phyloP scores from a whole-genome alignment of 2,888 invertebrate species.

The Polyploca ridens region DNA sequence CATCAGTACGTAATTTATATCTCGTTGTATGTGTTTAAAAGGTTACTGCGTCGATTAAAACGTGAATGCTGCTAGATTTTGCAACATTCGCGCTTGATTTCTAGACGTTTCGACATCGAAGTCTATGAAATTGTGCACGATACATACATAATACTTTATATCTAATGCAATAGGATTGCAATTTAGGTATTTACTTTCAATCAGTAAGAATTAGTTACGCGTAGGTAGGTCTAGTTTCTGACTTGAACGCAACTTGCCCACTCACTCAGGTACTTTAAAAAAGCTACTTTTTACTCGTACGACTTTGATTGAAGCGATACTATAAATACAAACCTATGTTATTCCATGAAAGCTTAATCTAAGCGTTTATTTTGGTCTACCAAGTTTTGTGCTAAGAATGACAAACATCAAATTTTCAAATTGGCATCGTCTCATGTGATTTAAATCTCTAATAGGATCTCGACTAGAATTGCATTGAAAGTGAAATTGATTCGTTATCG shows the following conservation, averaged over 20 bases:
- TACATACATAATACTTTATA: background rate
- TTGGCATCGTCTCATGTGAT: background rate
- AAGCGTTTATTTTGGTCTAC: background rate
- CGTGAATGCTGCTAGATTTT: background rate
- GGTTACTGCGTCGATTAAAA: background rate
- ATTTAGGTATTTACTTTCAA: background rate
- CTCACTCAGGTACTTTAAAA: background rate
- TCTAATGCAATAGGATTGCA: background rate
- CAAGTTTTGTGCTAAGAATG: background rate
- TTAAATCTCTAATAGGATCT: background rate
- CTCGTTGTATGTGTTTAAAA: background rate
- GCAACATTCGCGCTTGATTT: background rate
- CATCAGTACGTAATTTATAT: background rate
- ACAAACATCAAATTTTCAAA: background rate
- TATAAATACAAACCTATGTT: background rate
- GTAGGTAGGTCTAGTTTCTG: background rate
- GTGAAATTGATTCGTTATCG: conserved; percentile 16
- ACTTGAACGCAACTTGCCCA: background rate
- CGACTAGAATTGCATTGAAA: background rate
- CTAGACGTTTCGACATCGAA: background rate
- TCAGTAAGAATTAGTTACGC: background rate
- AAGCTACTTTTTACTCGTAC: background rate
- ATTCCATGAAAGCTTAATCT: too few species aligned
- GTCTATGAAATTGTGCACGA: background rate
- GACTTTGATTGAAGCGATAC: background rate